Percentiles rank a stretch among this genome's conserved stretches.
These are phyloP conservation scores for Aegithalos caudatus DNA, from an alignment of 2,113 vertebrate species.

Conservation along the genomic window DNA sequence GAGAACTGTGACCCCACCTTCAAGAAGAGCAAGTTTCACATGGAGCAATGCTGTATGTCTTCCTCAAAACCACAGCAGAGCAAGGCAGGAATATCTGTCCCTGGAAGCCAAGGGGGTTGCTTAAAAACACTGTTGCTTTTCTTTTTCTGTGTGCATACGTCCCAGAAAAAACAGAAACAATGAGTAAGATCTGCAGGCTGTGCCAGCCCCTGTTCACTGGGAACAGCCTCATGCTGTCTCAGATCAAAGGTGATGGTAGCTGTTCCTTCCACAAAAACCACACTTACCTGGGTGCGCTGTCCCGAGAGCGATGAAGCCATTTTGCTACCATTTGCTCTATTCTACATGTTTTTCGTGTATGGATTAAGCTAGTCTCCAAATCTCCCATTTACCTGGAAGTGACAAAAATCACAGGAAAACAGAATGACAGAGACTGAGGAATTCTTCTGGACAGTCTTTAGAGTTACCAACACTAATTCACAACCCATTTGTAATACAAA, in stretches of 20 bases:
- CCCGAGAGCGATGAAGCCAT: conserved; percentile 91
- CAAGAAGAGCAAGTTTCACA: not conserved
- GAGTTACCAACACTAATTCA: not conserved
- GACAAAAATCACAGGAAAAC: not conserved
- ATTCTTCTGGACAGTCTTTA: not conserved
- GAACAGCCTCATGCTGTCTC: not conserved
- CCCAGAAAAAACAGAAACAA: not conserved
- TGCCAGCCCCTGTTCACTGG: not conserved
- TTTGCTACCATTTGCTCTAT: conserved; percentile 96
- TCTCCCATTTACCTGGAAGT: conserved; percentile 94
- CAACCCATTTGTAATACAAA: not conserved
- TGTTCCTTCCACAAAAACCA: not conserved
- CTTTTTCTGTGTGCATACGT: not conserved
- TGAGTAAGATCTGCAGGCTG: not conserved
- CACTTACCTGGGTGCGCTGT: conserved; percentile 84
- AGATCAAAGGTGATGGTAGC: not conserved
- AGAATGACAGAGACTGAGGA: not conserved
- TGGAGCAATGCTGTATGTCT: not conserved
- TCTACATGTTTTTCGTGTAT: conserved; percentile 82
- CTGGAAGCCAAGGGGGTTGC: not conserved
- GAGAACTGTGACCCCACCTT: not conserved
- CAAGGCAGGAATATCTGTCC: not conserved
- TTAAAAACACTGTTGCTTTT: not conserved
- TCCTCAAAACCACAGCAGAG: not conserved
- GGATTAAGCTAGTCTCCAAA: conserved; percentile 86